Conservation (phyloP, 2,888 invertebrate genomes). For the Unio pictorum region DNA sequence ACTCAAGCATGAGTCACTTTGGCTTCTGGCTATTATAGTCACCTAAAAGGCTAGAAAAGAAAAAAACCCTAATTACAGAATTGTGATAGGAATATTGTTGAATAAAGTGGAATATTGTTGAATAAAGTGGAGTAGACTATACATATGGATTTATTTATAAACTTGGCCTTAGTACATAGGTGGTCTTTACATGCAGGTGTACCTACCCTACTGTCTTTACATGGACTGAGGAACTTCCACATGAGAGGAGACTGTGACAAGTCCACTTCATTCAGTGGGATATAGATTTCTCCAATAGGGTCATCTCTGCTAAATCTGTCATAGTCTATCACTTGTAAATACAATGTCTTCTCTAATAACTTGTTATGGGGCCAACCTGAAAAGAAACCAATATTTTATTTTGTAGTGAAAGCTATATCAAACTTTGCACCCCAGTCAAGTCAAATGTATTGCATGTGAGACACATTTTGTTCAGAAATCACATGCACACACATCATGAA, state of each 20-base stretch:
- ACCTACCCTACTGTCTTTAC: slow-evolving; percentile 69
- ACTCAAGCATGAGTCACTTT: too few species aligned
- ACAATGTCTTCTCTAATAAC: slow-evolving; percentile 67
- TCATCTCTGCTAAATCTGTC: slow-evolving; percentile 68
- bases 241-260: slow-evolving; percentile 62
- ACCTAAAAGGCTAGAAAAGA: too few species aligned
- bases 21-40: too few species aligned
- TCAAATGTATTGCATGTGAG: too few species aligned
- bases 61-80: too few species aligned
- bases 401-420: slow-evolving; percentile 11
- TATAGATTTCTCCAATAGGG: slow-evolving; percentile 65
- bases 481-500: too few species aligned
- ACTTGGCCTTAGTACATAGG: too few species aligned
- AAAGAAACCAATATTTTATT: slow-evolving; percentile 16
- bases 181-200: background rate
- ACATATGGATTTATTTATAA: too few species aligned
- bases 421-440: background rate
- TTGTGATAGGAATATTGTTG: too few species aligned
- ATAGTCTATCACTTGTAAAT: slow-evolving; percentile 70
- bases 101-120: too few species aligned
- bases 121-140: too few species aligned
- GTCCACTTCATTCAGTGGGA: slow-evolving; percentile 66
- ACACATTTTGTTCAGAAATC: too few species aligned
- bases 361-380: slow-evolving; percentile 71
- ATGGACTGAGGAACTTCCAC: slow-evolving; percentile 69